phyloP scores from a whole-genome alignment of 2,797 vertebrate genomes.

The Falco biarmicus region DNA sequence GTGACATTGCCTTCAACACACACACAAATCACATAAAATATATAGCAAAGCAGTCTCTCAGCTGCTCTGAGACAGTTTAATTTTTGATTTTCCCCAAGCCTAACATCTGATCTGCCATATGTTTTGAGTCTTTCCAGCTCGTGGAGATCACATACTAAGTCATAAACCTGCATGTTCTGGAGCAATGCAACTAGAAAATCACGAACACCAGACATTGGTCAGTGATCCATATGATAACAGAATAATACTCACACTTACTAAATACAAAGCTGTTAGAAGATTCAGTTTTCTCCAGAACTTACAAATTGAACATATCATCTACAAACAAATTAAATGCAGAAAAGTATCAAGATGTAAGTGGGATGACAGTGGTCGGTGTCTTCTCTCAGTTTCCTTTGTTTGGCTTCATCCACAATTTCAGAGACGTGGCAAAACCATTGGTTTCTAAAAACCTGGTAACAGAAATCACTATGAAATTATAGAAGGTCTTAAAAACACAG shows the following conservation, averaged over 20 bases:
- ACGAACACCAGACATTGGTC: slow-evolving; percentile 58
- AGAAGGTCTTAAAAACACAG: background rate
- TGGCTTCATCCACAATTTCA: background rate
- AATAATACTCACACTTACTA: slow-evolving; percentile 26
- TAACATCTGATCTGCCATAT: slow-evolving; percentile 80
- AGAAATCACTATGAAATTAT: background rate
- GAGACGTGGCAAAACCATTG: background rate
- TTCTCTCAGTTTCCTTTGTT: background rate
- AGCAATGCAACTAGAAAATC: slow-evolving; percentile 65
- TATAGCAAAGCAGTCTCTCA: slow-evolving; percentile 75
- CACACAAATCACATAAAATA: slow-evolving; percentile 78
- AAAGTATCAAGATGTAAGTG: background rate
- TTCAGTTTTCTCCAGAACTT: slow-evolving; percentile 24
- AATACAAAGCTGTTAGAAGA: slow-evolving; percentile 42
- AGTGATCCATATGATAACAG: slow-evolving; percentile 53
- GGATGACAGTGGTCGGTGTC: rapidly evolving
- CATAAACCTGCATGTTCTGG: slow-evolving; percentile 67
- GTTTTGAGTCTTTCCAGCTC: slow-evolving; percentile 76
- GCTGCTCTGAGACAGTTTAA: slow-evolving; percentile 77
- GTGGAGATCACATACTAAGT: slow-evolving; percentile 66
- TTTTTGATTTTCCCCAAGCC: slow-evolving; percentile 79
- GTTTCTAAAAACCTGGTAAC: background rate
- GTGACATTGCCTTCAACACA: slow-evolving; percentile 71
- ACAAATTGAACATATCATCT: background rate
- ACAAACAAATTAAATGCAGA: background rate